A percentile compares a stretch with the other conserved stretches of the same genome.
These are phyloP conservation scores for Suricata suricatta DNA, from an alignment of 2,113 vertebrate species.

Conservation along the genomic window DNA sequence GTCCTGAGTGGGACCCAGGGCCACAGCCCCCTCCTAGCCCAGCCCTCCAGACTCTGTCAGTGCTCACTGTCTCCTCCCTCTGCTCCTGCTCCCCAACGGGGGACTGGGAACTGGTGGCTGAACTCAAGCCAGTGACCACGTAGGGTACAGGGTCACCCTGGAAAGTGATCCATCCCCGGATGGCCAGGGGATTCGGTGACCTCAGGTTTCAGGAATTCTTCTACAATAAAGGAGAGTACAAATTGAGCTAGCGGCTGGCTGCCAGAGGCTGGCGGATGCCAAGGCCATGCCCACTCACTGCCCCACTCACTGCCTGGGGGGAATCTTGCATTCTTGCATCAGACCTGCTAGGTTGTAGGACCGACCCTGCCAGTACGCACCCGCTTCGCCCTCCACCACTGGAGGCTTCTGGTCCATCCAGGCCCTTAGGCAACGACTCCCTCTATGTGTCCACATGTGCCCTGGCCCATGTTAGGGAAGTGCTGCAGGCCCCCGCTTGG, in stretches of 20 bases:
- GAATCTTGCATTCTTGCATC: not conserved
- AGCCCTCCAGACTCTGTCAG: not conserved
- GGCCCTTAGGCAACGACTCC: not conserved
- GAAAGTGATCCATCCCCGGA: not conserved
- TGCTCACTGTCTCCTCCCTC: fast-evolving
- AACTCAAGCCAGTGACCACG: not conserved
- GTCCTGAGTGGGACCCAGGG: not conserved
- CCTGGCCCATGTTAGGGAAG: not conserved
- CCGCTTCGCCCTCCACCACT: not conserved
- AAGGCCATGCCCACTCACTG: not conserved
- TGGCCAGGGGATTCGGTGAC: not conserved
- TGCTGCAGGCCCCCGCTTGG: not conserved
- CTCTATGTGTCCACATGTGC: fast-evolving
- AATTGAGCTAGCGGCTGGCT: not conserved
- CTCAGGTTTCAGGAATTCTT: conserved; percentile 57
- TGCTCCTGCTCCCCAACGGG: fast-evolving
- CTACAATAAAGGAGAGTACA: conserved; percentile 13
- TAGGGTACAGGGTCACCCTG: too few relatives aligned
- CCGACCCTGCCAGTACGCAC: fast-evolving
- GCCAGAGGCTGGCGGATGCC: not conserved
- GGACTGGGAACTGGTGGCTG: not conserved
- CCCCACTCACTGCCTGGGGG: not conserved
- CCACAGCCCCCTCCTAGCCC: not conserved
- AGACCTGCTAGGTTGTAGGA: not conserved
- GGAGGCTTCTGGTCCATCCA: not conserved